phyloP scores from a whole-genome alignment of 2,113 vertebrate species.

The Antechinus flavipes region DNA sequence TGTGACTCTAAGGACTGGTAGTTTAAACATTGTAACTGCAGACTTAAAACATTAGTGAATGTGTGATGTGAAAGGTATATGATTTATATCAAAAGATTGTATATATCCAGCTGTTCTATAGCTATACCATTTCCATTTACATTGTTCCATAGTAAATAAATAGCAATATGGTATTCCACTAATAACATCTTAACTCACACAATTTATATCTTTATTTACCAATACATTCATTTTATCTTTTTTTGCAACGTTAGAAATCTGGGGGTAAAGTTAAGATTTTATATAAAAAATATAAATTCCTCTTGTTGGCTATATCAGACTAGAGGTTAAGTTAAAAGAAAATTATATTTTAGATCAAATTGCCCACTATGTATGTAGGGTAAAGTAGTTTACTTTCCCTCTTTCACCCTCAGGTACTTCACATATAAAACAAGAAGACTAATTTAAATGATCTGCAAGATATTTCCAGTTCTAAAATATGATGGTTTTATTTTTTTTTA shows the following conservation, averaged over 20 bases:
- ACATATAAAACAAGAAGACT: neutral
- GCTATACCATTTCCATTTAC: constrained; percentile 2
- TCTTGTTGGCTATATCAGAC: neutral
- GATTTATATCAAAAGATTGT: neutral
- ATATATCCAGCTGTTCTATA: neutral
- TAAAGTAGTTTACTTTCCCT: neutral
- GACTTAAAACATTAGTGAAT: neutral
- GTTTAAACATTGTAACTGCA: neutral
- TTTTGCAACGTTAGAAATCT: neutral
- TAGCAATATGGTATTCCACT: neutral
- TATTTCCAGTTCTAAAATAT: neutral
- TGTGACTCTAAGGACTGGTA: neutral
- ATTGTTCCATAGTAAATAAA: neutral
- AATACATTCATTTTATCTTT: neutral
- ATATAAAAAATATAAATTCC: neutral
- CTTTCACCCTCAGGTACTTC: neutral
- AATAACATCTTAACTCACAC: neutral
- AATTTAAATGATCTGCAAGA: neutral
- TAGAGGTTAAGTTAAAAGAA: neutral
- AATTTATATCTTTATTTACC: constrained; percentile 25
- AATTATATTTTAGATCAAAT: neutral
- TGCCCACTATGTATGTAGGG: neutral
- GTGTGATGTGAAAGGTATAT: constrained; percentile 3
- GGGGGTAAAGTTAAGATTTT: neutral
- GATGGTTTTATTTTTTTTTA: neutral